phyloP scores from a whole-genome alignment of 2,888 invertebrate genomes.

The Sinodicranocentrus sp. region DNA sequence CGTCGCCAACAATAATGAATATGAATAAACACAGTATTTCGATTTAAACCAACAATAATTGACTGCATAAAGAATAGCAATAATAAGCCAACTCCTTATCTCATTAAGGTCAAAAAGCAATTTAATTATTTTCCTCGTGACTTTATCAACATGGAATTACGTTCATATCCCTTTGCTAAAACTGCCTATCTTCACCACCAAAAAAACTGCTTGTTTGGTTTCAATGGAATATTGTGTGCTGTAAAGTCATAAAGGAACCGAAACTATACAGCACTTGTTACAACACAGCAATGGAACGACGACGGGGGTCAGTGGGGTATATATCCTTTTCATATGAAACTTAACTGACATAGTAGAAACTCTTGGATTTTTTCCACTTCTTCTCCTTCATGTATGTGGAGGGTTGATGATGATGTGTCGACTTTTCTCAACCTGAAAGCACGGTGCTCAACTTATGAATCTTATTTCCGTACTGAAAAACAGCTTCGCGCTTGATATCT shows the following conservation, averaged over 20 bases:
- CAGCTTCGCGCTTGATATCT: neutral
- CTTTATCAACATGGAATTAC: no score
- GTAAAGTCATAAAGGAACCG: constrained; percentile 1
- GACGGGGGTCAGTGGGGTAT: constrained; percentile 2
- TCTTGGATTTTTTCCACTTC: neutral
- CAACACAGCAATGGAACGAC: neutral
- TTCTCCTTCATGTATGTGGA: no score
- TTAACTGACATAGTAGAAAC: constrained; percentile 5
- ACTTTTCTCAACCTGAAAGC: constrained; percentile 15
- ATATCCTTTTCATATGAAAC: constrained; percentile 8
- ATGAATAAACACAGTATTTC: no score
- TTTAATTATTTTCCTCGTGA: no score
- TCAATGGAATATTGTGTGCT: neutral
- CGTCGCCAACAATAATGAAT: no score
- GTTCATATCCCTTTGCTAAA: no score
- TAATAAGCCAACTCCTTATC: no score
- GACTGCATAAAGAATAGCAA: no score
- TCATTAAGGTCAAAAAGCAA: no score
- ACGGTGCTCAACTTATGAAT: neutral
- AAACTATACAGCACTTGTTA: neutral
- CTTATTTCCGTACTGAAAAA: constrained; percentile 32
- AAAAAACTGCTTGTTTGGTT: constrained; percentile 1
- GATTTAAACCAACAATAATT: no score
- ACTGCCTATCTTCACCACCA: no score
- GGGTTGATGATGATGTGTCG: neutral